A percentile compares a stretch with the other conserved stretches of the same genome.
phyloP scores from a whole-genome alignment of 64 coral and sea anemone species.

The Hydrozoanthus tunicans region DNA sequence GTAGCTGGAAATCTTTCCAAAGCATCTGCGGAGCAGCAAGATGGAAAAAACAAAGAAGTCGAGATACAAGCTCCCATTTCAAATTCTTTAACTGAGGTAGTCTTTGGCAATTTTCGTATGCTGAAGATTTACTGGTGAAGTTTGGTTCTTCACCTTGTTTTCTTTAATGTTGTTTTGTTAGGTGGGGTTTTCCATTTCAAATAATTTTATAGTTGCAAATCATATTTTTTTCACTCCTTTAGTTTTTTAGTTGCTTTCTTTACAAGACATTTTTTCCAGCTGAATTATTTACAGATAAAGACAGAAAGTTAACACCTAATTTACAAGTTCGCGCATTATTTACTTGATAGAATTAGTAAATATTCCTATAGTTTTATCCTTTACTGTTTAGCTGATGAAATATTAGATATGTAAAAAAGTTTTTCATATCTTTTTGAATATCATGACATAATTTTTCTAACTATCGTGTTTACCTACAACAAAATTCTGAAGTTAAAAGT shows the following conservation, averaged over 20 bases:
- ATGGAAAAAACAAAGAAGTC: background rate
- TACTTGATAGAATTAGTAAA: too few species aligned
- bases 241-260: background rate
- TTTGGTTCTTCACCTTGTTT: background rate
- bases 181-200: background rate
- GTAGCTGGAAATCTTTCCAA: slow-evolving; percentile 9
- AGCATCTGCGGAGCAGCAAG: background rate
- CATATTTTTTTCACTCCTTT: background rate
- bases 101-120: too few species aligned
- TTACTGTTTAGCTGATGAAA: too few species aligned
- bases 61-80: background rate
- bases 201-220: background rate
- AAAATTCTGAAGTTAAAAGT: too few species aligned
- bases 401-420: too few species aligned
- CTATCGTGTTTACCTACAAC: too few species aligned
- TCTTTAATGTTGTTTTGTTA: background rate
- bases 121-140: too few species aligned
- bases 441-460: too few species aligned
- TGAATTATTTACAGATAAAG: background rate
- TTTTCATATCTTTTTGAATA: too few species aligned
- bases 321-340: too few species aligned
- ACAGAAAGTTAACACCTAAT: too few species aligned
- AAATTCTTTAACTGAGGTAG: background rate
- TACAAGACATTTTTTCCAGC: background rate
- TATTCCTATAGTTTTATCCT: too few species aligned